Conservation (phyloP, 1,140 invertebrate species). For the Samia ricini region DNA sequence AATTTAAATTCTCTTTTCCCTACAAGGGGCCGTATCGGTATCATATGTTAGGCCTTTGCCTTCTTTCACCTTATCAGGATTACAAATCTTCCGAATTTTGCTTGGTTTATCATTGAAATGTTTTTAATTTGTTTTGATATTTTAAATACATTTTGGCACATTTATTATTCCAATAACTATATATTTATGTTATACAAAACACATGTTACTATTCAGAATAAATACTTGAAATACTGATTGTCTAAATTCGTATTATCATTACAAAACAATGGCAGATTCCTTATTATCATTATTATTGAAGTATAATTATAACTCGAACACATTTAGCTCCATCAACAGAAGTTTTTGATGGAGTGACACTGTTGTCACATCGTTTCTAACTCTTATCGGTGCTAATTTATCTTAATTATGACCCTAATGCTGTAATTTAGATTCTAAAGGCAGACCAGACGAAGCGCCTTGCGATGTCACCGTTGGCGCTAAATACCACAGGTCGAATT, state of each 20-base stretch:
- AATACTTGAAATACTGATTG: too few relatives aligned
- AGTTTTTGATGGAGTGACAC: slow-evolving; percentile 29
- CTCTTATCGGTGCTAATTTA: slow-evolving; percentile 69
- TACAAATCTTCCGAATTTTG: background rate
- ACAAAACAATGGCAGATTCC: background rate
- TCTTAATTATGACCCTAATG: slow-evolving; percentile 72
- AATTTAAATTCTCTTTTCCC: slow-evolving; percentile 43
- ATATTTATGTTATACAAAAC: too few relatives aligned
- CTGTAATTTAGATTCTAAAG: slow-evolving; percentile 67
- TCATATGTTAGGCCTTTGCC: slow-evolving; percentile 16
- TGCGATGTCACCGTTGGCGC: slow-evolving; percentile 63
- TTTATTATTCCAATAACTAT: too few relatives aligned
- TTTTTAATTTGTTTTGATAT: background rate
- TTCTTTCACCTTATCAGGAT: slow-evolving; percentile 12
- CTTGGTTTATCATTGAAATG: background rate
- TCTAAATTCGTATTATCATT: too few relatives aligned
- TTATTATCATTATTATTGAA: background rate
- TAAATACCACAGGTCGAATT: slow-evolving; percentile 58
- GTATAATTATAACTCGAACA: background rate
- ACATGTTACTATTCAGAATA: too few relatives aligned
- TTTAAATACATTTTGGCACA: background rate
- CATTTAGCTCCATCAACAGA: background rate
- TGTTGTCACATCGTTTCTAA: slow-evolving; percentile 55
- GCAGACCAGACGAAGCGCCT: slow-evolving; percentile 54
- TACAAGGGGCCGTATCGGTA: slow-evolving; percentile 12